A percentile compares a stretch with the other conserved stretches of the same genome.
phyloP scores from a whole-genome alignment of 2,113 vertebrate species.

The Morphnarchus princeps region DNA sequence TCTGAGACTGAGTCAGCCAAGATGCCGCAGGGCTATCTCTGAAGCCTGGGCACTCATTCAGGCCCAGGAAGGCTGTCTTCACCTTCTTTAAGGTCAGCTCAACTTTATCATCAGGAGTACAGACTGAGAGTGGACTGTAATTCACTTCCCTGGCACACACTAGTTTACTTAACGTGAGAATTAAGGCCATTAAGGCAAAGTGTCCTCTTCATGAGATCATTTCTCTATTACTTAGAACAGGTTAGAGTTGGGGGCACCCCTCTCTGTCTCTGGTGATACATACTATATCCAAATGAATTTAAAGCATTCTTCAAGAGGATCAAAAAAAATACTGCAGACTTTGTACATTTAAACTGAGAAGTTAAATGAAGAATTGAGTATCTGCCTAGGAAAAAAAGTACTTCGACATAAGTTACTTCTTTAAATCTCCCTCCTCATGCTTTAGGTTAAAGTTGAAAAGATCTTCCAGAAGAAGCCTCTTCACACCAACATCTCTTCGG shows the following conservation, averaged over 20 bases:
- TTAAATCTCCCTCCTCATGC: neutral
- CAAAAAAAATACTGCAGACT: neutral
- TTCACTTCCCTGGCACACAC: neutral
- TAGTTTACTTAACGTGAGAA: neutral
- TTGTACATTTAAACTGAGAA: neutral
- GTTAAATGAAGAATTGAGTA: neutral
- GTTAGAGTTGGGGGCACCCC: neutral
- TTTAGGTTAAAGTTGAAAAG: neutral
- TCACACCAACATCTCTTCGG: neutral
- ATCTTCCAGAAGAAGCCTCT: neutral
- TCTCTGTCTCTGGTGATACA: neutral
- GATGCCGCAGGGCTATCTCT: neutral
- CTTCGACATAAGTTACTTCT: neutral
- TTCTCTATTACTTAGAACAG: neutral
- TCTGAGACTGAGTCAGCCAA: neutral
- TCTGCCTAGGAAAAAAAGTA: neutral
- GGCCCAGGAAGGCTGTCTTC: neutral
- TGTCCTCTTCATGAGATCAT: neutral
- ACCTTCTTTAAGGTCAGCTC: neutral
- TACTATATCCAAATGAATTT: neutral
- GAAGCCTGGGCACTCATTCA: neutral
- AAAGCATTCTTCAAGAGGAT: neutral
- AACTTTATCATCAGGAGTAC: neutral
- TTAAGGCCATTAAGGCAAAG: neutral
- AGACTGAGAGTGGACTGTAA: neutral